These are phyloP conservation scores for Coregonus suidteri DNA, from an alignment of 2,797 vertebrate genomes.

Conservation along the genomic window DNA sequence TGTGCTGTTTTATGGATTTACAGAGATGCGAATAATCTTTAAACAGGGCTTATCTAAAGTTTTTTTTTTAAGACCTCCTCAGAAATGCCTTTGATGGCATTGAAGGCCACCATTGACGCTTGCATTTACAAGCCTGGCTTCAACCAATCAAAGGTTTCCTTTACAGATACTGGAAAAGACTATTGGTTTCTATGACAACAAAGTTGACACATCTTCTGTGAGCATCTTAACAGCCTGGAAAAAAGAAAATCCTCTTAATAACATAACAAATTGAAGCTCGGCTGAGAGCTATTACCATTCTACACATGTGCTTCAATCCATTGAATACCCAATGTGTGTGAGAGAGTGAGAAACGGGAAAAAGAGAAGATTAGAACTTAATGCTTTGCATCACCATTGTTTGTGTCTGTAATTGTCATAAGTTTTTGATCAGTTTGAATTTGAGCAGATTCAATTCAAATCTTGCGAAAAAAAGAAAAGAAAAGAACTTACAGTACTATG, in stretches of 20 bases:
- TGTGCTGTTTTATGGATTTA: conserved; percentile 38
- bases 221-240: conserved; percentile 62
- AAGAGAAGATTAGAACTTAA: not conserved
- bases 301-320: not conserved
- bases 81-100: conserved; percentile 41
- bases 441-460: conserved; percentile 23
- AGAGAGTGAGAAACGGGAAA: not conserved
- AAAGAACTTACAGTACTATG: conserved; percentile 30
- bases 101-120: conserved; percentile 58
- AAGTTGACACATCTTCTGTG: conserved; percentile 76
- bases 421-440: not conserved
- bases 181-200: conserved; percentile 81
- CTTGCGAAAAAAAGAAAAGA: conserved; percentile 8
- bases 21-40: conserved; percentile 23
- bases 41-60: not conserved
- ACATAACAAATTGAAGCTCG: conserved; percentile 25
- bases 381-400: not conserved
- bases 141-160: conserved; percentile 68
- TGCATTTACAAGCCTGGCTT: conserved; percentile 50
- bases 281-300: conserved; percentile 22
- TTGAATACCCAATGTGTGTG: not conserved
- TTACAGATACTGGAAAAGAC: conserved; percentile 66
- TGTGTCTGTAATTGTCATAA: not conserved
- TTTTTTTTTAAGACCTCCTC: conserved; percentile 4
- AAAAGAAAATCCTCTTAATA: conserved; percentile 32